A percentile compares a stretch with the other conserved stretches of the same genome.
Evolutionary conservation across 1,140 invertebrate species (phyloP).

Genomic region (Epicauta chinensis): DNA sequence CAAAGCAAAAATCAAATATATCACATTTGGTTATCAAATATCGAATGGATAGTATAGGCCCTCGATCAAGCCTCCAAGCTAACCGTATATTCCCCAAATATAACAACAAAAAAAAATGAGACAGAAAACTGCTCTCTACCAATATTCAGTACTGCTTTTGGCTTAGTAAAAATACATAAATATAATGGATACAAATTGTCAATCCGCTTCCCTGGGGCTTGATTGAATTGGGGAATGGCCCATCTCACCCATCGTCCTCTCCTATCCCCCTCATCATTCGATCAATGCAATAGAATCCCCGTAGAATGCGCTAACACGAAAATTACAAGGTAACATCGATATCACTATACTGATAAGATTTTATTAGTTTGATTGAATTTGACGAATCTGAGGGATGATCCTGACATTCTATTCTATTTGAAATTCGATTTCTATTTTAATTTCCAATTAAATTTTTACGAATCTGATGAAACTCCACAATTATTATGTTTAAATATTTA

Average conservation of each 20-base stretch:
- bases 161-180: constrained; percentile 41
- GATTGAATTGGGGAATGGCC: constrained; percentile 26
- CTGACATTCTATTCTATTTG: too few relatives aligned
- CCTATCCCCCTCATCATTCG: constrained; percentile 9
- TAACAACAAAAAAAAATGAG: constrained; percentile 22
- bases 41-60: constrained; percentile 26
- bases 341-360: constrained; percentile 10
- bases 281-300: constrained; percentile 8
- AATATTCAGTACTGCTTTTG: constrained; percentile 23
- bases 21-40: constrained; percentile 35
- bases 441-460: too few relatives aligned
- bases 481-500: too few relatives aligned
- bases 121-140: background rate
- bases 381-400: too few relatives aligned
- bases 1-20: constrained; percentile 31
- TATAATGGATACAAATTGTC: constrained; percentile 42
- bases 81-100: constrained; percentile 28
- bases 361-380: constrained; percentile 3
- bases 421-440: too few relatives aligned
- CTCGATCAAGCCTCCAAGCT: constrained; percentile 16
- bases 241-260: too few relatives aligned
- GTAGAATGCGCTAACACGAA: constrained; percentile 14
- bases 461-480: too few relatives aligned
- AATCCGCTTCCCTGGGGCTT: constrained; percentile 35
- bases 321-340: constrained; percentile 14